These are phyloP conservation scores for Hydra vulgaris DNA, from an alignment of 30 jellyfish, hydroid and myxozoan species.

Conservation along the genomic window DNA sequence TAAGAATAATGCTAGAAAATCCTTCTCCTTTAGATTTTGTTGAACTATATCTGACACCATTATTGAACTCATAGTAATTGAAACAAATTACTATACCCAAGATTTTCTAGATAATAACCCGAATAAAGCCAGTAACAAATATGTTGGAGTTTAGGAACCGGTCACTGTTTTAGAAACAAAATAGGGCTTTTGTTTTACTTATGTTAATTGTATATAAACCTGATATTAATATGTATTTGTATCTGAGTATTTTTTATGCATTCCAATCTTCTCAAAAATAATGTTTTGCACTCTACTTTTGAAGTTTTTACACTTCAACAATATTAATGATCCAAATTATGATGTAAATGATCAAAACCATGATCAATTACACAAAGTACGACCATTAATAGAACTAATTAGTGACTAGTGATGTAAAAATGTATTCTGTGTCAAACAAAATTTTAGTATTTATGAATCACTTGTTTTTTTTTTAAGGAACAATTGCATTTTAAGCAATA, in stretches of 20 bases:
- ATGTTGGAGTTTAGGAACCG: too few relatives aligned
- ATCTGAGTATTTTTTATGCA: not conserved
- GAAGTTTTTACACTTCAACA: conserved; percentile 9
- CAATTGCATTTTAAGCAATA: conserved; percentile 7
- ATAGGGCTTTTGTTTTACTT: conserved; percentile 10
- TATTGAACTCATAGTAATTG: too few relatives aligned
- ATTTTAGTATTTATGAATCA: conserved; percentile 16
- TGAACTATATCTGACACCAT: too few relatives aligned
- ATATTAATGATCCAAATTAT: conserved; percentile 8
- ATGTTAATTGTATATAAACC: conserved; percentile 19
- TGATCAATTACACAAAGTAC: conserved; percentile 25
- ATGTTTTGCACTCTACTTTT: too few relatives aligned
- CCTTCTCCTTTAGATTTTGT: too few relatives aligned
- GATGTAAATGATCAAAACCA: conserved; percentile 23
- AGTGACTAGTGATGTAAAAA: conserved; percentile 15
- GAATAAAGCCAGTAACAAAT: too few relatives aligned
- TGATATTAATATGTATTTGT: conserved; percentile 14
- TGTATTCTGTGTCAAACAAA: conserved; percentile 17
- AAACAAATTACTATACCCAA: too few relatives aligned
- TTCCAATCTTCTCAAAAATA: conserved; percentile 9
- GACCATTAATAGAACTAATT: conserved; percentile 19
- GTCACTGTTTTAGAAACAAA: conserved; percentile 2
- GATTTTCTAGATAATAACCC: too few relatives aligned
- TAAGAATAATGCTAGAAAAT: too few relatives aligned
- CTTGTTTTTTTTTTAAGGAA: conserved; percentile 23